Base-by-base conservation (phyloP, 2,888 invertebrate species). In the Morinoia aosen region DNA sequence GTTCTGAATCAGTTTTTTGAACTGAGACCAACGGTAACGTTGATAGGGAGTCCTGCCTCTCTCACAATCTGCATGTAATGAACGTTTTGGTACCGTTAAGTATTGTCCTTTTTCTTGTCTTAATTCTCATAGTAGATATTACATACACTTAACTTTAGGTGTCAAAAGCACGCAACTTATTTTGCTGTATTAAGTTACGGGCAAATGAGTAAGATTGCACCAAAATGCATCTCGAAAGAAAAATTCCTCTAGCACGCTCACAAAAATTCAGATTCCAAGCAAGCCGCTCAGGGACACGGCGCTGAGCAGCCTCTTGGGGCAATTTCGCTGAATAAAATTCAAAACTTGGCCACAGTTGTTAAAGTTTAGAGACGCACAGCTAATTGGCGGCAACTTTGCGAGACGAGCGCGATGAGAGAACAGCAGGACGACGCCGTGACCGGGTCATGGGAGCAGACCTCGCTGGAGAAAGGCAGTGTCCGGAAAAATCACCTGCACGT, bases 251-350 rank as follows among this genome's bases (percentile, higher is more conserved):
- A 33, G 33, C 16, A 76, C 76, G 10, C 25, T 19, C 76, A 11
- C 16, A 76, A 76, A 76, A 76, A 33, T 76, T 25, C 76, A 76
- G 33, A 76, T 76, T 76, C 25, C 76, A 33, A 19, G 10, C 76
- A 33, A 76, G 76, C 33, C 33, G 33, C 76, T 33, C 19, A 76
- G 76, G 25, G 76, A 76, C 76, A 33, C 33, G 76, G 76, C 33
- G 19, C 25, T 33, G 8, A 40, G 90, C 90, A 90, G 40, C 90
- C 40, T 90, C 40, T 39, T 12, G 14, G 40, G 90, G 90, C 90
- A 90, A 90, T 90, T 90, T 90, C 40, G 40, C 16, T 90, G 90
- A 90, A 90, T 39, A 90, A 90, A 90, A 90, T 90, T 39, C 90
- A 90, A 16, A 90, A 90, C 90, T 90, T 90, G 40, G 48, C n/a